Evolutionary conservation across 2,888 invertebrate species (phyloP), one percentile per base, ranked within the genome.

Genomic region (Epinotia ramella): DNA sequence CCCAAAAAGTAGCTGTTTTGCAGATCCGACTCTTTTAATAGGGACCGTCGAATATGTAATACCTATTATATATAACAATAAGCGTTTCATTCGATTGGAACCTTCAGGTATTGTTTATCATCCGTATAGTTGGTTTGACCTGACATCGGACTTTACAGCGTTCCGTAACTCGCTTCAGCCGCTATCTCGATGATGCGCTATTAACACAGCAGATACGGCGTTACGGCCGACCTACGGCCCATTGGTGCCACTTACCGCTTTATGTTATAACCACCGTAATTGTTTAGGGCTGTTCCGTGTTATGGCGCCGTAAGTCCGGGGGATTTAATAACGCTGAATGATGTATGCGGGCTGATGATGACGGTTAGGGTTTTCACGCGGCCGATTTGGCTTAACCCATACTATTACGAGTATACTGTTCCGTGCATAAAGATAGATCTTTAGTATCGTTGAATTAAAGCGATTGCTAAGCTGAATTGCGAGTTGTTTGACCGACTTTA

Each of bases 111-210:
- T 28, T 28, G 24, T 28, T 0, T 12, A 13, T 13, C 46, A 20
- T 4, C 44, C 11, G 13, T 64, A 13, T n/a, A 49, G 49, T 49
- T 28, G 4, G 9, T 40, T 59, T 16, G 57, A 44, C 68, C 63
- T 62, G 9, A 18, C 65, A 44, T 67, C 67, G 40, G 53, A 65
- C 60, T 12, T 66, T 33, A 65, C 49, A 70, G 20, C 20, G 7
- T 6, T n/a, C 13, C 49, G 46, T 28, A 64, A 64, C 73, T 59
- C 66, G 49, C 18, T 60, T 13, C 70, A 60, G 24, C 68, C 80
- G 86, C 86, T 91, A 92, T 92, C 91, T 86, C 89, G 88, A 90
- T 93, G 90, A 92, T 91, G 87, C 84, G 87, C 89, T 89, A 91
- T 92, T 92, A 93, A 92, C 92, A 88, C 86, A 81, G 82, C 88